These are phyloP conservation scores for Dryomyza anilis DNA, from an alignment of 2,888 invertebrate species.

Conservation along the genomic window DNA sequence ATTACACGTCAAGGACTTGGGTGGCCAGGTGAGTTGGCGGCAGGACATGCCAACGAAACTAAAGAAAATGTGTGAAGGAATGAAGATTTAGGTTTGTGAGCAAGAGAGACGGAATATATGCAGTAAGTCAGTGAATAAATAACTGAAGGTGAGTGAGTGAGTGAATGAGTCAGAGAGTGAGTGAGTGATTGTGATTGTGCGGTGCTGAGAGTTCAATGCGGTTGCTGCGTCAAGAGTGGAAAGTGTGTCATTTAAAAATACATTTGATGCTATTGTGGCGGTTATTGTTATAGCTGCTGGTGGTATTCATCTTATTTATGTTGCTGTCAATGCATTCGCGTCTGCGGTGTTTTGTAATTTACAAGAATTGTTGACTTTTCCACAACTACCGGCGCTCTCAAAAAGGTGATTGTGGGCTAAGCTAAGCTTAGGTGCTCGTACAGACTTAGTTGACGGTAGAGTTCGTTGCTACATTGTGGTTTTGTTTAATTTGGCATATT, in stretches of 20 bases:
- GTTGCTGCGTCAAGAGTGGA: not conserved
- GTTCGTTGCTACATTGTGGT: slow-evolving; percentile 12
- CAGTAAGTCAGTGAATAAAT: too few relatives aligned
- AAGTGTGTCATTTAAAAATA: slow-evolving; percentile 1
- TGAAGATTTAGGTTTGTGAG: too few relatives aligned
- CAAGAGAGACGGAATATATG: too few relatives aligned
- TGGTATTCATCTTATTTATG: not conserved
- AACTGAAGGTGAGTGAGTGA: not conserved
- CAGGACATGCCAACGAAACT: not conserved
- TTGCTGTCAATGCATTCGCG: not conserved
- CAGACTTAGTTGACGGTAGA: not conserved
- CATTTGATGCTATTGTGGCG: not conserved
- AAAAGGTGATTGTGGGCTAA: not conserved
- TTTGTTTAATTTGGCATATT: slow-evolving; percentile 45
- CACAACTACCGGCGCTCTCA: too few relatives aligned
- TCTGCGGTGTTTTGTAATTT: not conserved
- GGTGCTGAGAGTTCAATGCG: not conserved
- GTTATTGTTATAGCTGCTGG: not conserved
- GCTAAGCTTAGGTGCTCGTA: not conserved
- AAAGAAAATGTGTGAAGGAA: too few relatives aligned
- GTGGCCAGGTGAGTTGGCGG: slow-evolving; percentile 63
- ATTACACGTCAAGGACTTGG: slow-evolving; percentile 69
- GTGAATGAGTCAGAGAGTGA: not conserved
- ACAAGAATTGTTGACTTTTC: too few relatives aligned
- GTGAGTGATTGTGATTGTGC: not conserved